Base-by-base conservation (phyloP, 1,140 invertebrate species). In the Tetranychus cinnabarinus region DNA sequence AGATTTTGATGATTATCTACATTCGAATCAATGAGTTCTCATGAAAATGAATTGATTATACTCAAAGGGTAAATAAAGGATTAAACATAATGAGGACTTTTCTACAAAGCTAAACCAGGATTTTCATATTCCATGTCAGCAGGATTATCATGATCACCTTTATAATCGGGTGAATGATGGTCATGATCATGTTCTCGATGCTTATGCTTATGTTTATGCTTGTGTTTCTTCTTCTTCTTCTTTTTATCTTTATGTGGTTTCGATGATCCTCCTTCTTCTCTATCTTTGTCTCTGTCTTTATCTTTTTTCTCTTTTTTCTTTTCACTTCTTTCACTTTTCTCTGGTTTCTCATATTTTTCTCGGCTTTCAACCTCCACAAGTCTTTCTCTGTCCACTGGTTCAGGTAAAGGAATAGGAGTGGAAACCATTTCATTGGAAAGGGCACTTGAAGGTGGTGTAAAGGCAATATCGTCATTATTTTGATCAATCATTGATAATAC, bases 171-270 rank as follows among this genome's bases (percentile, higher is more conserved):
- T 42, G 39, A 42, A 42, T 42, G 39, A 52, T 52, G 50, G 8
- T 52, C 31, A 6, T 52, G 50, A n/a, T 52, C 31, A 12, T 34
- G 42, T n/a, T 62, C 39, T 65, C 70, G 66, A 59, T 72, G 70
- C 62, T 69, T 72, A 59, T 76, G 72, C 37, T 67, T 68, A 57
- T 74, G 71, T 58, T 70, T 70, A 62, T 71, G 67, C 65, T 76
- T 75, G 60, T 72, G 70, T 59, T 73, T 72, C 63, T 74, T 70
- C 60, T 74, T 71, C 61, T 76, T 76, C 65, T 78, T 78, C 64
- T 81, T 77, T 64, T 80, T 80, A 59, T 79, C 70, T 65, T 72
- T 77, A 45, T 79, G 77, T 61, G 65, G 39, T 64, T 69, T 73
- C 61, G 71, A 68, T 36, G 62, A 62, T 61, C 15, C 33, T 3